Conservation (phyloP, 2,888 invertebrate species). For the Drosophila affinis region DNA sequence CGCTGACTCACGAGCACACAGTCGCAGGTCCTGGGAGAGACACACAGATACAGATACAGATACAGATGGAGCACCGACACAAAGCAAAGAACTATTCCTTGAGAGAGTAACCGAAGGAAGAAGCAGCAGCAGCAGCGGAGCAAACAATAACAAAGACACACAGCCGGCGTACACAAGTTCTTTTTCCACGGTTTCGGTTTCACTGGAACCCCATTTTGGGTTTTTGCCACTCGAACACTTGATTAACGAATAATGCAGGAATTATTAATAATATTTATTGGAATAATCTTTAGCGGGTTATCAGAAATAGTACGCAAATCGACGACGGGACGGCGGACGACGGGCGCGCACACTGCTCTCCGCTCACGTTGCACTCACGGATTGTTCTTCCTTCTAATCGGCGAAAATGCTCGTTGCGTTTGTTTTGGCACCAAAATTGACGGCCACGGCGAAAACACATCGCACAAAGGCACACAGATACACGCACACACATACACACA, state of each 20-base stretch:
- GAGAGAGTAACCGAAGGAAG: constrained; percentile 20
- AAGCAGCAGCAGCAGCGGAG: constrained; percentile 23
- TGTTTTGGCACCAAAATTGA: constrained; percentile 81
- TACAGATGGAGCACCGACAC: constrained; percentile 13
- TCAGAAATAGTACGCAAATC: constrained; percentile 34
- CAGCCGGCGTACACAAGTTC: constrained; percentile 19
- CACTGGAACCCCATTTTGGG: background rate
- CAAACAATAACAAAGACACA: constrained; percentile 66
- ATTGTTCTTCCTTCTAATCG: constrained; percentile 82
- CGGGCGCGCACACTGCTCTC: constrained; percentile 29
- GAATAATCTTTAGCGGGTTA: constrained; percentile 33
- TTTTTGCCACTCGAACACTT: constrained; percentile 7
- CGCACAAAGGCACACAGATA: constrained; percentile 54
- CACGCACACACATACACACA: constrained; percentile 28
- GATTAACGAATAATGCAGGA: background rate
- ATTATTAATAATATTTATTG: constrained; percentile 13
- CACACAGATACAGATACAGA: constrained; percentile 41
- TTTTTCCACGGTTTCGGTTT: constrained; percentile 19
- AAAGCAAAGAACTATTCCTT: constrained; percentile 51
- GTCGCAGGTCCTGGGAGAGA: constrained; percentile 43
- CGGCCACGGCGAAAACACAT: constrained; percentile 68
- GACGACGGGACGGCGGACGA: constrained; percentile 21
- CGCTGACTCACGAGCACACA: constrained; percentile 58
- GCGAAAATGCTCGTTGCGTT: constrained; percentile 81
- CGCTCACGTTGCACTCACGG: constrained; percentile 78